These are phyloP conservation scores for Metalampra italica DNA, from an alignment of 2,888 invertebrate species.

Conservation along the genomic window DNA sequence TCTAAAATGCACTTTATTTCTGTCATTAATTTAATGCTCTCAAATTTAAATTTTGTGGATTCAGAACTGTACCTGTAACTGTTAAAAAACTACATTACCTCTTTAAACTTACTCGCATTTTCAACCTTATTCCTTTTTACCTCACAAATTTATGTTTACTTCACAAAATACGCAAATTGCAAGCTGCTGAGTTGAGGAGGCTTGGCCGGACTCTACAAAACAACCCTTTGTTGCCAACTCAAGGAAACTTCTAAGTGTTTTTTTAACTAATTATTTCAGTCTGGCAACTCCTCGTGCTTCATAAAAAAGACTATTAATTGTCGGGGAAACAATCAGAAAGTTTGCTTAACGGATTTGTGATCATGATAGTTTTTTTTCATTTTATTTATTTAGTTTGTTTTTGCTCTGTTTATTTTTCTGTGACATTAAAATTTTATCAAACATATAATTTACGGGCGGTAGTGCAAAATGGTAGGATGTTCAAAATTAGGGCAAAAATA, in stretches of 20 bases:
- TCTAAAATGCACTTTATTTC: too few species aligned
- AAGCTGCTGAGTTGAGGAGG: neutral
- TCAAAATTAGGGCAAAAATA: too few species aligned
- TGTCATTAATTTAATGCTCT: too few species aligned
- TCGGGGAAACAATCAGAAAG: conserved; percentile 1
- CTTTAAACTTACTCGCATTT: too few species aligned
- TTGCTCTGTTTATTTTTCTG: neutral
- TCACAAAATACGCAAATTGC: conserved; percentile 3
- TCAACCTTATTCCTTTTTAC: too few species aligned
- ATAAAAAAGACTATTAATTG: conserved; percentile 18
- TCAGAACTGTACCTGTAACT: too few species aligned
- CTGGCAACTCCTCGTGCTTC: conserved; percentile 21
- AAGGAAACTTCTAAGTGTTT: conserved; percentile 15
- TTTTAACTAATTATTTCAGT: conserved; percentile 26
- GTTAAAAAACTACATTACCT: too few species aligned
- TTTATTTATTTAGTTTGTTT: neutral
- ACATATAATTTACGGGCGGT: too few species aligned
- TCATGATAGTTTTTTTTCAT: neutral
- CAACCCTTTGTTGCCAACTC: conserved; percentile 10
- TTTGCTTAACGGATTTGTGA: conserved; percentile 3
- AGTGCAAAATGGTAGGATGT: too few species aligned
- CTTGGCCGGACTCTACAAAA: neutral
- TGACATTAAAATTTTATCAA: too few species aligned
- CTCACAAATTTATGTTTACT: neutral
- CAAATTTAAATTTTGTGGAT: too few species aligned